phyloP scores from a whole-genome alignment of 1,140 invertebrate species.

The Pomacea maculata region DNA sequence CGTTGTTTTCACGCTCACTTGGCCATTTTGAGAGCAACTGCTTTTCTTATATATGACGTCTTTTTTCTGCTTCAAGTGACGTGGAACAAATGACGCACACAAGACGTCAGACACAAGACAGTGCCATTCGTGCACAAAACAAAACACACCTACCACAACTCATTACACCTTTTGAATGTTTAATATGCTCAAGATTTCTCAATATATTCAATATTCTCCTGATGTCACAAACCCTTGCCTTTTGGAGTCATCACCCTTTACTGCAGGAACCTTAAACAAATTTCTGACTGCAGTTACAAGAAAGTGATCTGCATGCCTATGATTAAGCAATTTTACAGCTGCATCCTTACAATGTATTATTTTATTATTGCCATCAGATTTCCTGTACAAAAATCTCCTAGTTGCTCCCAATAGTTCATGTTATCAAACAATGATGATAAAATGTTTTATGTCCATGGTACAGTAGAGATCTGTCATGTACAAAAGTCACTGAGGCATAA shows the following conservation, averaged over 20 bases:
- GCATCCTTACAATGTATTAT: conserved; percentile 3
- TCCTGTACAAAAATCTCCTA: conserved; percentile 11
- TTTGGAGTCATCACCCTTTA: not conserved
- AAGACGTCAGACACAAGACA: too few relatives aligned
- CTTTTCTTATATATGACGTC: too few relatives aligned
- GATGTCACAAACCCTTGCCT: not conserved
- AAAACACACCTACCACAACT: too few relatives aligned
- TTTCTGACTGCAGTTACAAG: too few relatives aligned
- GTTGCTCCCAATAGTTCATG: not conserved
- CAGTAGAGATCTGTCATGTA: not conserved
- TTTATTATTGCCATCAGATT: conserved; percentile 20
- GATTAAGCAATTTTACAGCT: not conserved
- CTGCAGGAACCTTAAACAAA: conserved; percentile 3
- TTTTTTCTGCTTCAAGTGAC: too few relatives aligned
- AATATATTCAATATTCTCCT: not conserved
- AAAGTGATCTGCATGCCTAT: too few relatives aligned
- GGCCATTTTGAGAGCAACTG: too few relatives aligned
- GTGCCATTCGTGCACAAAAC: too few relatives aligned
- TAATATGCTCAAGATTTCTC: not conserved
- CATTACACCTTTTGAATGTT: not conserved
- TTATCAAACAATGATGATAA: conserved; percentile 7
- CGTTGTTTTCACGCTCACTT: too few relatives aligned
- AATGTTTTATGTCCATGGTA: too few relatives aligned
- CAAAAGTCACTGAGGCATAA: conserved; percentile 32
- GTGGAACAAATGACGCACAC: too few relatives aligned